A percentile compares a stretch with the other conserved stretches of the same genome.
phyloP scores from a whole-genome alignment of 2,888 invertebrate genomes.

The Hirudinaria manillensis region DNA sequence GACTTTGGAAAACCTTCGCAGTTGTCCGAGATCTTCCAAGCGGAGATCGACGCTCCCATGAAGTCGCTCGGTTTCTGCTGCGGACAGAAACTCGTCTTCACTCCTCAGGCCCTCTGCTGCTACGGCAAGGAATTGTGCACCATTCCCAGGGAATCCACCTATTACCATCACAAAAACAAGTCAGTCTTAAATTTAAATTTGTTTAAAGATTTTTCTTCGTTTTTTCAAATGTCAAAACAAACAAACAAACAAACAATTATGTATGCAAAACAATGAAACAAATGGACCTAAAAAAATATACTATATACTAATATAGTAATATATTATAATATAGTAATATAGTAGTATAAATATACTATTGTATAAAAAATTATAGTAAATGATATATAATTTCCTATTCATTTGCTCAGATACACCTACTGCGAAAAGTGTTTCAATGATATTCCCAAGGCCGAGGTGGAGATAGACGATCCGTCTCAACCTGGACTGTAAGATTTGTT shows the following conservation, averaged over 20 bases:
- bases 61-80: slow-evolving; percentile 95
- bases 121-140: slow-evolving; percentile 91
- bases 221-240: too few relatives aligned
- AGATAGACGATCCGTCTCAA: slow-evolving; percentile 90
- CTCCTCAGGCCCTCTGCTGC: slow-evolving; percentile 96
- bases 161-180: slow-evolving; percentile 97
- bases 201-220: too few relatives aligned
- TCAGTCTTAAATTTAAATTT: slow-evolving; percentile 49
- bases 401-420: slow-evolving; percentile 80
- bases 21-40: slow-evolving; percentile 95
- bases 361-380: too few relatives aligned
- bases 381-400: neutral
- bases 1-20: slow-evolving; percentile 52
- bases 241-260: too few relatives aligned
- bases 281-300: too few relatives aligned
- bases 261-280: too few relatives aligned
- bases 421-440: slow-evolving; percentile 99
- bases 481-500: slow-evolving; percentile 40
- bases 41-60: slow-evolving; percentile 97
- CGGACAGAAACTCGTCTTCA: slow-evolving; percentile 96
- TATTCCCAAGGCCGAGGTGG: slow-evolving; percentile 94
- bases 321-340: too few relatives aligned
- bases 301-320: too few relatives aligned
- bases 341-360: too few relatives aligned
- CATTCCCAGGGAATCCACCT: slow-evolving; percentile 94